Percentiles rank a stretch among this genome's conserved stretches.
Evolutionary conservation across 1,140 invertebrate genomes (phyloP).

Genomic region (Proctacanthus coquilletti): DNA sequence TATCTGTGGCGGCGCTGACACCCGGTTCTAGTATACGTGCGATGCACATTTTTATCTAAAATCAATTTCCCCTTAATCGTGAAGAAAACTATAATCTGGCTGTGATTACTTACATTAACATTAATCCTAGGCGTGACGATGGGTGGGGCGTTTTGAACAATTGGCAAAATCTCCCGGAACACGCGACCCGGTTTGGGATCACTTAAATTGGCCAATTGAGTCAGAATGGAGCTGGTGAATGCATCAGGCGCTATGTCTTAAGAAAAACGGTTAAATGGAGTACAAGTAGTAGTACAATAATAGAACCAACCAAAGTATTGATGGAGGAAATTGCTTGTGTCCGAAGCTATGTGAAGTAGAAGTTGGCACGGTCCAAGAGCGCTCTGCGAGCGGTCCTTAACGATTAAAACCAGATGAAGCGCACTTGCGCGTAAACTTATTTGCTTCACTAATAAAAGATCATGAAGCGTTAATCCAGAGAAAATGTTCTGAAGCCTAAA

Average conservation of each 20-base stretch:
- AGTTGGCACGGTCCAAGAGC: conserved; percentile 35
- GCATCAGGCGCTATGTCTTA: conserved; percentile 45
- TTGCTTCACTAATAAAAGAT: conserved; percentile 64
- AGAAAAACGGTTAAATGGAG: conserved; percentile 12
- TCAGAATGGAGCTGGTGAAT: conserved; percentile 65
- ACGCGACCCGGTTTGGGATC: conserved; percentile 77
- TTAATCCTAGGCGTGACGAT: conserved; percentile 44
- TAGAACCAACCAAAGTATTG: not conserved
- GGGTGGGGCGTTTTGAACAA: conserved; percentile 48
- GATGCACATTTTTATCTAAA: conserved; percentile 54
- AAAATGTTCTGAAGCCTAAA: conserved; percentile 59
- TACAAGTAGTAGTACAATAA: conserved; percentile 12
- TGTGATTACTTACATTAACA: conserved; percentile 29
- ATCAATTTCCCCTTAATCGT: conserved; percentile 2
- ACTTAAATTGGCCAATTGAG: conserved; percentile 56
- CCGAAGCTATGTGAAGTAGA: conserved; percentile 23
- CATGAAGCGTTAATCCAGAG: conserved; percentile 55
- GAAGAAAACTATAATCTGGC: conserved; percentile 1
- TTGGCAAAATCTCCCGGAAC: conserved; percentile 60
- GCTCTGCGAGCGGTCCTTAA: conserved; percentile 35
- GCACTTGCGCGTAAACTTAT: conserved; percentile 70
- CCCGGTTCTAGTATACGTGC: conserved; percentile 74
- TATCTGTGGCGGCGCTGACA: conserved; percentile 55
- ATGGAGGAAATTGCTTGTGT: conserved; percentile 21
- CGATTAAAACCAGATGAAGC: conserved; percentile 59